These are phyloP conservation scores for Mus musculus DNA, from an alignment of 2,113 vertebrate genomes.

Conservation along the genomic window GRCm39 chr5:118162501-118163000, in stretches of 20 bases:
- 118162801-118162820: neutral
- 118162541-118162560: neutral
- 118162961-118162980: too few species aligned
- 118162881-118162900: too few species aligned
- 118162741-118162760: neutral
- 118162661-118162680: neutral
- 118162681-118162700: neutral
- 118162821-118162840: too few species aligned
- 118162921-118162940: too few species aligned
- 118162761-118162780: neutral
- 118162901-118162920: too few species aligned
- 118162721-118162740: too few species aligned
- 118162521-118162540: neutral
- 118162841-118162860: too few species aligned
- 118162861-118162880: too few species aligned
- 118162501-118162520: neutral
- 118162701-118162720: neutral
- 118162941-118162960: too few species aligned
- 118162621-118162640: neutral
- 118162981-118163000: too few species aligned
- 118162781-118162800: neutral
- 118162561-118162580: neutral
- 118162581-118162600: neutral
- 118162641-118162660: neutral
- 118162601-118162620: neutral